A percentile compares a stretch with the other conserved stretches of the same genome.
These are phyloP conservation scores for Pimpla rufipes DNA, from an alignment of 2,888 invertebrate species.

Conservation along the genomic window DNA sequence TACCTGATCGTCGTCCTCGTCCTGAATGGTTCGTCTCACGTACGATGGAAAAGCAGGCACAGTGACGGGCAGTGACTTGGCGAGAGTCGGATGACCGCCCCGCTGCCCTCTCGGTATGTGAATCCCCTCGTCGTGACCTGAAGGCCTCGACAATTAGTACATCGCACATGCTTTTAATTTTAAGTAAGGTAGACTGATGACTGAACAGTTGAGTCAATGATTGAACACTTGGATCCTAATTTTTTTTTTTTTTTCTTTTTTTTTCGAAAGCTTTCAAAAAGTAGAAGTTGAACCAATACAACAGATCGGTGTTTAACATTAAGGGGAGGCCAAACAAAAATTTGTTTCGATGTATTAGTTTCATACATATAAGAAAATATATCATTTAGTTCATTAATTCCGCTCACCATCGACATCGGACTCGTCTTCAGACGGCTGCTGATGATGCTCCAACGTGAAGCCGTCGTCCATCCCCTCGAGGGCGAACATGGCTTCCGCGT, in stretches of 20 bases:
- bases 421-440: slow-evolving; percentile 85
- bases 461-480: slow-evolving; percentile 90
- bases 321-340: no score
- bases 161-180: no score
- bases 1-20: slow-evolving; percentile 87
- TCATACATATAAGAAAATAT: no score
- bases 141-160: slow-evolving; percentile 78
- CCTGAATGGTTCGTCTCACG: slow-evolving; percentile 81
- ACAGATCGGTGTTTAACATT: no score
- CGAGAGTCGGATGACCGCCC: slow-evolving; percentile 86
- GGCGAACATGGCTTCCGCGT: slow-evolving; percentile 92
- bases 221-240: no score
- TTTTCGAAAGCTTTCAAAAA: no score
- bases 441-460: slow-evolving; percentile 78
- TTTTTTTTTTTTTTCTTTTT: neutral
- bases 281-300: no score
- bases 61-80: slow-evolving; percentile 92
- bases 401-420: slow-evolving; percentile 92
- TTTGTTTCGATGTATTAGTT: no score
- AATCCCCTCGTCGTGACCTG: slow-evolving; percentile 88
- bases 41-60: slow-evolving; percentile 88
- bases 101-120: slow-evolving; percentile 86
- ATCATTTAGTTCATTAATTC: no score
- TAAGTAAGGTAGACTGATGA: no score
- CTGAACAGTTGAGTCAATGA: no score